Conservation (phyloP, 2,797 vertebrate species). For the Periophthalmus magnuspinnatus region DNA sequence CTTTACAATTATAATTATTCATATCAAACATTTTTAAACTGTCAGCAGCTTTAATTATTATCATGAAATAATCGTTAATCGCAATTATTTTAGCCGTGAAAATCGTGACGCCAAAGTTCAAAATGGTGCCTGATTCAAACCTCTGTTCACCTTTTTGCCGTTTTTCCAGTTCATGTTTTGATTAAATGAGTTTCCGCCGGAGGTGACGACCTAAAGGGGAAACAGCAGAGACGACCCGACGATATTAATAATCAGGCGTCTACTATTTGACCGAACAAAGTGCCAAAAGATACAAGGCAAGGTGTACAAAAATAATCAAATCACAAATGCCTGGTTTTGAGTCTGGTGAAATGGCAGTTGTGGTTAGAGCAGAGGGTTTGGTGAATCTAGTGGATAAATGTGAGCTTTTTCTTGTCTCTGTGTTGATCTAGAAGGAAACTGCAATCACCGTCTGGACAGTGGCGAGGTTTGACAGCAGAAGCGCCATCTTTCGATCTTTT, state of each 20-base stretch:
- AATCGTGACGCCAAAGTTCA: too few relatives aligned
- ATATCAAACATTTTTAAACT: too few relatives aligned
- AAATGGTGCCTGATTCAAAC: conserved; percentile 46
- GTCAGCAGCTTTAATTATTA: too few relatives aligned
- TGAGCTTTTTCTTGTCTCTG: too few relatives aligned
- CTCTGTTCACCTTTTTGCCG: conserved; percentile 66
- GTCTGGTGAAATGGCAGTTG: not conserved
- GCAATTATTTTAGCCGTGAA: too few relatives aligned
- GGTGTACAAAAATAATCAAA: conserved; percentile 3
- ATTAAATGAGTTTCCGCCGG: conserved; percentile 60
- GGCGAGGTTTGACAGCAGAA: too few relatives aligned
- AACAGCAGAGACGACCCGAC: conserved; percentile 16
- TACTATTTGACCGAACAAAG: conserved; percentile 26
- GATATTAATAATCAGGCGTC: conserved; percentile 22
- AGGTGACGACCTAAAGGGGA: conserved; percentile 47
- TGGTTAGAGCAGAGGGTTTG: not conserved
- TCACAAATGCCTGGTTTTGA: not conserved
- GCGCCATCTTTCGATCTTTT: too few relatives aligned
- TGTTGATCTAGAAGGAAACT: too few relatives aligned
- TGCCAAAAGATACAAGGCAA: conserved; percentile 30
- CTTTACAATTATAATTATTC: too few relatives aligned
- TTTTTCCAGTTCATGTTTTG: conserved; percentile 61
- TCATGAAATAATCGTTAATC: too few relatives aligned
- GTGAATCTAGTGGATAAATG: not conserved
- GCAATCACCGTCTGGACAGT: too few relatives aligned